These are phyloP conservation scores for Limnodromus scolopaceus DNA, from an alignment of 2,797 vertebrate genomes.

Conservation along the genomic window DNA sequence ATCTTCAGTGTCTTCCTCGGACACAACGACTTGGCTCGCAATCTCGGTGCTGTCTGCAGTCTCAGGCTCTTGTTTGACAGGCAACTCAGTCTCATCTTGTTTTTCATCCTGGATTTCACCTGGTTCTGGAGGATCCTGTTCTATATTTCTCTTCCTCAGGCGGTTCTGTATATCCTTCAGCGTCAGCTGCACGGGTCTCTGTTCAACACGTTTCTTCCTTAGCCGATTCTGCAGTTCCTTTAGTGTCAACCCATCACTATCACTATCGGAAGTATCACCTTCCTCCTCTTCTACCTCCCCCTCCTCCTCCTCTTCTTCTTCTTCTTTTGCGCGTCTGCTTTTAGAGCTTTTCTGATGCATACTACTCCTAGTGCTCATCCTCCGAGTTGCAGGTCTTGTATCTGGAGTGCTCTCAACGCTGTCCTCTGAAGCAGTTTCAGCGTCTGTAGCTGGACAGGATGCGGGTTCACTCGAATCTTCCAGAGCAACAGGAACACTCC, in stretches of 20 bases:
- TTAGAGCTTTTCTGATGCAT: slow-evolving; percentile 61
- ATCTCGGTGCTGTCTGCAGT: slow-evolving; percentile 64
- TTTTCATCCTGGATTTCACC: neutral
- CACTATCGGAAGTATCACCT: slow-evolving; percentile 82
- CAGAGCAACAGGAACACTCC: slow-evolving; percentile 74
- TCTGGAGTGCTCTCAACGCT: slow-evolving; percentile 81
- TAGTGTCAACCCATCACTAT: slow-evolving; percentile 90
- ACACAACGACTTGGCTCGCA: slow-evolving; percentile 12
- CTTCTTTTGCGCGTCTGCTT: slow-evolving; percentile 26
- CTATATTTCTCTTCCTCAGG: slow-evolving; percentile 70
- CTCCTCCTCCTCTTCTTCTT: slow-evolving; percentile 46
- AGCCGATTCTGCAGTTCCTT: slow-evolving; percentile 88
- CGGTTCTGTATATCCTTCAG: slow-evolving; percentile 81
- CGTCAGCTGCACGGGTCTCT: slow-evolving; percentile 77
- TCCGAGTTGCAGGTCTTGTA: slow-evolving; percentile 62
- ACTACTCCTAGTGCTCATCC: slow-evolving; percentile 57
- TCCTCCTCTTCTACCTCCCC: slow-evolving; percentile 21
- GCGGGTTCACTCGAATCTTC: slow-evolving; percentile 83
- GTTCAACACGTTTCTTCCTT: slow-evolving; percentile 75
- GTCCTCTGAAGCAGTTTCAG: slow-evolving; percentile 83
- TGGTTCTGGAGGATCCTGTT: slow-evolving; percentile 56
- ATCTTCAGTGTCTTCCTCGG: slow-evolving; percentile 52
- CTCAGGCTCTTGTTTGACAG: slow-evolving; percentile 72
- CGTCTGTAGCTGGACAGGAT: slow-evolving; percentile 82
- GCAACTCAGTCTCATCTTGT: neutral